phyloP scores from a whole-genome alignment of 2,888 invertebrate genomes.

The Andricus quercusramuli region DNA sequence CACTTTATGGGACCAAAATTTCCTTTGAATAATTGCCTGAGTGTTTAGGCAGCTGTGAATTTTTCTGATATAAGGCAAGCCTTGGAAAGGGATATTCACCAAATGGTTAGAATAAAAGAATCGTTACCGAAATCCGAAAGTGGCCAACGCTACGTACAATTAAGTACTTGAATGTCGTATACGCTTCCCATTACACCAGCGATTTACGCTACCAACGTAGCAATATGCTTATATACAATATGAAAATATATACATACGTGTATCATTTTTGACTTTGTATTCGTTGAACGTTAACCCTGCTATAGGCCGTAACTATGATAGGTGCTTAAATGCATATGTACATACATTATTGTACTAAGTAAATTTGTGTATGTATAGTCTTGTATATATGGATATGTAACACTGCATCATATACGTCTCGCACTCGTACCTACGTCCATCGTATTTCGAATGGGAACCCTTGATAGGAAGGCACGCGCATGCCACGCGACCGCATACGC shows the following conservation, averaged over 20 bases:
- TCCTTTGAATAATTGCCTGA: neutral
- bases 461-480: conserved; percentile 68
- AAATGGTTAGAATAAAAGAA: conserved; percentile 18
- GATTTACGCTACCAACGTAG: conserved; percentile 59
- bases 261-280: conserved; percentile 4
- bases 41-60: neutral
- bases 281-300: conserved; percentile 10
- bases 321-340: conserved; percentile 7
- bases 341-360: neutral
- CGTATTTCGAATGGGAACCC: conserved; percentile 53
- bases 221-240: conserved; percentile 29
- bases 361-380: neutral
- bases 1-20: neutral
- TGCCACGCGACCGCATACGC: conserved; percentile 73
- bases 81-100: conserved; percentile 11
- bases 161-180: conserved; percentile 30
- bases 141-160: conserved; percentile 52
- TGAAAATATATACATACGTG: conserved; percentile 5
- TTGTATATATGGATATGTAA: neutral
- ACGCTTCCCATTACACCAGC: conserved; percentile 48
- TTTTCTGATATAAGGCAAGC: conserved; percentile 42
- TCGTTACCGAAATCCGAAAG: conserved; percentile 51
- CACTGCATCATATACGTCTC: conserved; percentile 50
- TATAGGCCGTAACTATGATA: conserved; percentile 21
- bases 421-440: conserved; percentile 46